Conservation (phyloP, 2,888 invertebrate species). For the Polyommatus icarus region DNA sequence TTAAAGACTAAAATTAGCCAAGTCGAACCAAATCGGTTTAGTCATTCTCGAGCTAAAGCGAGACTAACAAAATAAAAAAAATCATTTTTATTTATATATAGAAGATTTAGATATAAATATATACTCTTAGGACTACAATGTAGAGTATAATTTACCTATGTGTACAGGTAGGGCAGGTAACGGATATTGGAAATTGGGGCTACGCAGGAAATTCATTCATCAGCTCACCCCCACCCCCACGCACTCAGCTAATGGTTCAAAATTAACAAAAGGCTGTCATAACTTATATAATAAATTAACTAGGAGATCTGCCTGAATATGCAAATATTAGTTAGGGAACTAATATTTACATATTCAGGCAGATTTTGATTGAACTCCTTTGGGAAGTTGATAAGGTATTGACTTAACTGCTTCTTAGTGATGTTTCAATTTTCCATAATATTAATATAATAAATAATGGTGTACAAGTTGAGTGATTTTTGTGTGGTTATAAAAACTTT, state of each 20-base stretch:
- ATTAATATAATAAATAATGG: too few species aligned
- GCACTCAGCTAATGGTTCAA: constrained; percentile 65
- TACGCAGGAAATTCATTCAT: constrained; percentile 69
- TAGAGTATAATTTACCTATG: background rate
- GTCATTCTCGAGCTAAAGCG: background rate
- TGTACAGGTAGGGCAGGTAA: background rate
- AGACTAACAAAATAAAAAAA: background rate
- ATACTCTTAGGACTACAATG: background rate
- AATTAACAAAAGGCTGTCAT: constrained; percentile 46
- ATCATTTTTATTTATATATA: too few species aligned
- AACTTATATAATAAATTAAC: background rate
- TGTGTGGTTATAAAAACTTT: too few species aligned
- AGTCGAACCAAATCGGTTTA: too few species aligned
- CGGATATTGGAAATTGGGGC: constrained; percentile 78
- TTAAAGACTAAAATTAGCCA: too few species aligned
- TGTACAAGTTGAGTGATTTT: too few species aligned
- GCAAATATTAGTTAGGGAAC: too few species aligned
- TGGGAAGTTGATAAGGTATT: background rate
- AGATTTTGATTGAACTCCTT: background rate
- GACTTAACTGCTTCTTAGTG: background rate
- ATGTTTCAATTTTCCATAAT: background rate
- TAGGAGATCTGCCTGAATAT: too few species aligned
- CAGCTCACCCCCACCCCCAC: constrained; percentile 53
- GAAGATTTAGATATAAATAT: too few species aligned
- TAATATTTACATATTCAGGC: too few species aligned